Base-by-base conservation (phyloP, 2,113 vertebrate species). In the Triplophysa rosa region DNA sequence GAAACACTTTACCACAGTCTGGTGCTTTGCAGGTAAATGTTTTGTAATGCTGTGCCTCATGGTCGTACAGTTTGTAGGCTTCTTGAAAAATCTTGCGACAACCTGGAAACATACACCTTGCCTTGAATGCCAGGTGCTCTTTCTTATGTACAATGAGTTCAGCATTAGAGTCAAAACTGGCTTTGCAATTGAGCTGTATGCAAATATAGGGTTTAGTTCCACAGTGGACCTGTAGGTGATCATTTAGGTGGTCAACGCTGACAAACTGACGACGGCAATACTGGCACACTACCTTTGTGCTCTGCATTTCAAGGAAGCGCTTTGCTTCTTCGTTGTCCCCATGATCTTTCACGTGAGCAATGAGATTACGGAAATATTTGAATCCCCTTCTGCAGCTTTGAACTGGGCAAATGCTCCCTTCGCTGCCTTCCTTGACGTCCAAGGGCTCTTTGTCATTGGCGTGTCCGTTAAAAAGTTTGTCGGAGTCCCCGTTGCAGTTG, bases 41-140 rank as follows among this genome's bases (percentile, higher is more conserved):
- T 83, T 96, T 98, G 87, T 99, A 99, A 92, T 99, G 97, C 49
- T 97, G 96, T 70, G 97, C 95, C 94, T 99, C 97, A 0, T 99
- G 97, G 82, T 98, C 97, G 52, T 98, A 98, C 0, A 99, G 94
- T 85, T 95, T 95, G 80, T 96, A 98, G 14, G 96, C 95, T 85
- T 97, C 95, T 0, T 91, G 94, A 88, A 98, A 99, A 82, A 97
- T 92, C 82, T 95, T 95, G 17, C 96, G 96, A 83, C 97, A 99
- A 74, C 95, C 95, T 49, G 96, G 95, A 93, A 98, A 99, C 95
- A 99, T 97, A 90, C 97, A 99, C 67, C 91, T 95, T 9, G 96
- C 96, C 89, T 94, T 96, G 76, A 99, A 99, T 56, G 93, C 86
- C 0, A 91, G 86, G 83, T 99, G 97, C 0, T 93, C 95, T 89